phyloP scores from a whole-genome alignment of 1,140 invertebrate species.

The Drosophila pruinosa region DNA sequence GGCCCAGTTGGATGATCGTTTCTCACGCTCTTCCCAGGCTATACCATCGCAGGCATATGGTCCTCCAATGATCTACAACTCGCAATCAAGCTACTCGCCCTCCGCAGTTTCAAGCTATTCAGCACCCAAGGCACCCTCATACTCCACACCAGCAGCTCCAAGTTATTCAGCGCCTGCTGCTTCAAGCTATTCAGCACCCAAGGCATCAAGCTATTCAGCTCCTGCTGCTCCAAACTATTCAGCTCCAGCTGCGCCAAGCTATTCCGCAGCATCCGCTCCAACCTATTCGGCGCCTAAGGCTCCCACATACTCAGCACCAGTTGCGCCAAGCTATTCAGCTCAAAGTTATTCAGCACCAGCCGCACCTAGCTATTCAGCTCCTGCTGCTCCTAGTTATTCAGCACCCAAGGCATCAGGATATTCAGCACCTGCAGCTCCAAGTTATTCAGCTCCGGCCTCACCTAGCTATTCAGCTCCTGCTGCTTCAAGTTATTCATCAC shows the following conservation, averaged over 20 bases:
- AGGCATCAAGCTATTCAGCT: neutral
- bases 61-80: constrained; percentile 52
- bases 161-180: constrained; percentile 21
- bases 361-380: constrained; percentile 17
- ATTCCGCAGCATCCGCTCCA: constrained; percentile 15
- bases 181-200: neutral
- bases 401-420: constrained; percentile 36
- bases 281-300: constrained; percentile 23
- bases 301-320: constrained; percentile 10
- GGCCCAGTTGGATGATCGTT: constrained; percentile 35
- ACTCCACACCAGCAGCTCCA: constrained; percentile 17
- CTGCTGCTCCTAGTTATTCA: constrained; percentile 19
- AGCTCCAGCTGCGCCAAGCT: neutral
- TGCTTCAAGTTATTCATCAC: constrained; percentile 19
- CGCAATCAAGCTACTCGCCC: constrained; percentile 40
- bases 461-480: constrained; percentile 30
- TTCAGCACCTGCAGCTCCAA: constrained; percentile 28
- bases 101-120: constrained; percentile 19
- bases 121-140: constrained; percentile 25
- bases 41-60: constrained; percentile 54
- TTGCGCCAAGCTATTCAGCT: constrained; percentile 4
- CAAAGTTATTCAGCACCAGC: constrained; percentile 20
- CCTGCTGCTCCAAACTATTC: neutral
- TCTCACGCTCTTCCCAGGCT: constrained; percentile 6
- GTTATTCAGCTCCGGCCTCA: constrained; percentile 22